Conservation (phyloP, 2,113 vertebrate genomes). For the human (Homo sapiens) region GRCh38 chr6:52172001-52172500, state of each 20-base stretch:
- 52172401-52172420: no score
- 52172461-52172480: no score
- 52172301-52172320: no score
- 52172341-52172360: no score
- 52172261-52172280: no score
- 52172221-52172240: slow-evolving; percentile 55
- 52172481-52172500: no score
- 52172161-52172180: not conserved
- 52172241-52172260: slow-evolving; percentile 46
- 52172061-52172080: not conserved
- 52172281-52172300: no score
- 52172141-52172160: not conserved
- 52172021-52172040: not conserved
- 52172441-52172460: no score
- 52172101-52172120: not conserved
- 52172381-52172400: no score
- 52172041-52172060: not conserved
- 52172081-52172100: not conserved
- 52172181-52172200: slow-evolving; percentile 32
- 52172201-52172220: slow-evolving; percentile 51
- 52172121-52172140: not conserved
- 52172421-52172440: no score
- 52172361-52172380: no score
- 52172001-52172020: not conserved
- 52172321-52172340: no score